Percentiles rank a stretch among this genome's conserved stretches.
Conservation (phyloP, 2,113 vertebrate genomes). For the Cryptoleucopteryx plumbea region DNA sequence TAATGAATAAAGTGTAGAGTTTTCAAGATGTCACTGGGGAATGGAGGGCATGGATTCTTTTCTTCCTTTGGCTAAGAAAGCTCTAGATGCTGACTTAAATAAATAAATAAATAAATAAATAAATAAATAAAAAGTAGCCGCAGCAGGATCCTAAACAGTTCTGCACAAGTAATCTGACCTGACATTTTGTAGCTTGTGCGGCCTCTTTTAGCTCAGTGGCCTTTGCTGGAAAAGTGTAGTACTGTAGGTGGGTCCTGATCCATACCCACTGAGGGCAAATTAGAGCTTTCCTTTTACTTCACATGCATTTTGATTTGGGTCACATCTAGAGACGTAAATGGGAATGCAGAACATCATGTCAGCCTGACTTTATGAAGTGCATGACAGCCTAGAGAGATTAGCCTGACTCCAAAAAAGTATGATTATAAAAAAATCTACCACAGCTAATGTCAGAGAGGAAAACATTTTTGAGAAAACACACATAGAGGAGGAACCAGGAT, state of each 20-base stretch:
- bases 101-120: background rate
- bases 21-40: background rate
- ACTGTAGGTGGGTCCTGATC: background rate
- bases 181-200: background rate
- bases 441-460: background rate
- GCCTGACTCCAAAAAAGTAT: background rate
- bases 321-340: background rate
- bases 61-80: background rate
- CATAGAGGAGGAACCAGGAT: background rate
- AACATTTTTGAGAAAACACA: background rate
- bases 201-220: background rate
- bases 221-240: constrained; percentile 20
- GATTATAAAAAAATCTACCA: background rate
- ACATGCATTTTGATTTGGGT: background rate
- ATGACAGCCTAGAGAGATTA: background rate
- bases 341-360: background rate
- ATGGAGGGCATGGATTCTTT: background rate
- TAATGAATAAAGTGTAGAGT: background rate
- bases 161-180: background rate
- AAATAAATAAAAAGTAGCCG: background rate
- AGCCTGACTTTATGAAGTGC: background rate
- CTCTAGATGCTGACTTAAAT: background rate
- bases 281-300: background rate
- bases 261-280: background rate
- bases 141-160: background rate